These are phyloP conservation scores for Mystacides longicornis DNA, from an alignment of 2,888 invertebrate species.

Conservation along the genomic window DNA sequence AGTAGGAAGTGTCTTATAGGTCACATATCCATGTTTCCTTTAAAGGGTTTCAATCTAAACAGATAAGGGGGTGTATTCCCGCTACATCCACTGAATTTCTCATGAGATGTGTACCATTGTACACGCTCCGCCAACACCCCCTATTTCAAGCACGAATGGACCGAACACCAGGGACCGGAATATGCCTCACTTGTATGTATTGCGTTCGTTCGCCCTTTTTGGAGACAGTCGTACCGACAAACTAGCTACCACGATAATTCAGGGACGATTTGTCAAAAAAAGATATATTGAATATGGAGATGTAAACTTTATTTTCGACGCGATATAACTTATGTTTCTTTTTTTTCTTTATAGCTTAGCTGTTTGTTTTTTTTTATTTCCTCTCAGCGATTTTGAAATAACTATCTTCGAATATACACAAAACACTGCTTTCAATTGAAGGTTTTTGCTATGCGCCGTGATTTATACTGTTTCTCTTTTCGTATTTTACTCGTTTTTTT, in stretches of 20 bases:
- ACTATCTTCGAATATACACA: neutral
- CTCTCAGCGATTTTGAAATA: neutral
- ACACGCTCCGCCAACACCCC: no score
- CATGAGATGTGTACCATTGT: neutral
- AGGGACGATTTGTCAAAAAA: conserved; percentile 1
- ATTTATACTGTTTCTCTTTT: neutral
- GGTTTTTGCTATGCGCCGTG: neutral
- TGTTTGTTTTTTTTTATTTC: neutral
- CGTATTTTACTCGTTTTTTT: neutral
- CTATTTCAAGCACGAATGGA: conserved; percentile 1
- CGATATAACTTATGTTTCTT: conserved; percentile 1
- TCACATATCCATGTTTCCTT: neutral
- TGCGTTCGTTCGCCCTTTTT: neutral
- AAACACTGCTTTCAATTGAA: conserved; percentile 1
- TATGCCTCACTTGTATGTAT: neutral
- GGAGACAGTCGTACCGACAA: neutral
- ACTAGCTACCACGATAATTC: neutral
- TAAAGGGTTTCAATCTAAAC: neutral
- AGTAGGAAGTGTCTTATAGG: neutral
- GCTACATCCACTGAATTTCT: neutral
- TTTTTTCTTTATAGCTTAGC: no score
- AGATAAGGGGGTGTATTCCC: neutral
- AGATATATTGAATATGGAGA: neutral
- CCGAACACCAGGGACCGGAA: neutral
- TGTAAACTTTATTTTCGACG: conserved; percentile 1